These are phyloP conservation scores for Trichoplusia ni DNA, from an alignment of 1,140 invertebrate genomes.

Conservation along the genomic window DNA sequence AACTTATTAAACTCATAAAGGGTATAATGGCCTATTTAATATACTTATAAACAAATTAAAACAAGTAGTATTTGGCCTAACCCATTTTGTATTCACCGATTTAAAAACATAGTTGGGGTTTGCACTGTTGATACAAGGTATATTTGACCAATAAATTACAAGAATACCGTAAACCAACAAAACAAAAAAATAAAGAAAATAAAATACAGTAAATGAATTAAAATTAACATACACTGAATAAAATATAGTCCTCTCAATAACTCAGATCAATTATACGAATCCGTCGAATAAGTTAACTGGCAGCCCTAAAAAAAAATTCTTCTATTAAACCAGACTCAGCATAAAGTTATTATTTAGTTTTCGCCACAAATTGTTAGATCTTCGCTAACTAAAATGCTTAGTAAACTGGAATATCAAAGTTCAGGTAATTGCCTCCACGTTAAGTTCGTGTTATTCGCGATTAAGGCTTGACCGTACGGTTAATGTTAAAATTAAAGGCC, in stretches of 20 bases:
- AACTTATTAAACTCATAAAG: too few relatives aligned
- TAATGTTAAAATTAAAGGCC: too few relatives aligned
- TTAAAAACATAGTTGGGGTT: too few relatives aligned
- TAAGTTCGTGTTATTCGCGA: not conserved
- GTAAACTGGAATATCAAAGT: conserved; percentile 5
- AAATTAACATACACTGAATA: too few relatives aligned
- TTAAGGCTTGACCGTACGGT: not conserved
- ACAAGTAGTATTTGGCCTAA: too few relatives aligned
- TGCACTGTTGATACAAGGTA: too few relatives aligned
- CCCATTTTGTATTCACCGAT: too few relatives aligned
- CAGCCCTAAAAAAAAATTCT: not conserved
- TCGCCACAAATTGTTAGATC: conserved; percentile 20
- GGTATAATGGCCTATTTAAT: too few relatives aligned
- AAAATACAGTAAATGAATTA: not conserved
- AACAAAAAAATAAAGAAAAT: too few relatives aligned
- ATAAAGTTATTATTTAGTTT: conserved; percentile 24
- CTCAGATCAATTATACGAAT: not conserved
- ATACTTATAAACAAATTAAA: too few relatives aligned
- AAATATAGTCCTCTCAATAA: not conserved
- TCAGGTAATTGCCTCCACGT: not conserved
- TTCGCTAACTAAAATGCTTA: conserved; percentile 19
- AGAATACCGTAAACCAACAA: too few relatives aligned
- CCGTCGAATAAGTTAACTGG: not conserved
- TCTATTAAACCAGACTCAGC: not conserved
- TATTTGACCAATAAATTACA: too few relatives aligned